Evolutionary conservation across 2,113 vertebrate genomes (phyloP).

Genomic region (Mungos mungo): DNA sequence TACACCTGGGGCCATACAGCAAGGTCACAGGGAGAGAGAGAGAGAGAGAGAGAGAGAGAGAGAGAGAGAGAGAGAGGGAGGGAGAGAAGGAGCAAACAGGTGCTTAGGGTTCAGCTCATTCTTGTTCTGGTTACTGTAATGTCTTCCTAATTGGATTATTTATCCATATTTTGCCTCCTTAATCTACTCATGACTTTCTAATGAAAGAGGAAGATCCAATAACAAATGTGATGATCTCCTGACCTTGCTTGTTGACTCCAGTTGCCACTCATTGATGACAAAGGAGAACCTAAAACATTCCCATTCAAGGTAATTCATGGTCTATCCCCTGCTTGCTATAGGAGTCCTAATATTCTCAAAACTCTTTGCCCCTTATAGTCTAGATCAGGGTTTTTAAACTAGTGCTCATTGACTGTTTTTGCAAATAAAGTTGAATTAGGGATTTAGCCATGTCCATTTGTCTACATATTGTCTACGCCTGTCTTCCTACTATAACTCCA

Average conservation of each 20-base stretch:
- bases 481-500: neutral
- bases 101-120: neutral
- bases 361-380: fast-evolving
- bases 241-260: neutral
- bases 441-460: neutral
- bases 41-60: neutral
- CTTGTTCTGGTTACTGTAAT: neutral
- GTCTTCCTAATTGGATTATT: neutral
- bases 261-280: neutral
- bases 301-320: neutral
- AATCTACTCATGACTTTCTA: neutral
- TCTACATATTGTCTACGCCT: neutral
- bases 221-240: neutral
- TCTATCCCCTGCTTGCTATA: neutral
- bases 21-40: neutral
- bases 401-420: neutral
- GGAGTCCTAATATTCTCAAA: neutral
- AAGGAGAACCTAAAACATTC: neutral
- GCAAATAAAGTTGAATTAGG: neutral
- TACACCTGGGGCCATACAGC: neutral
- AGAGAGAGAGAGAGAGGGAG: neutral
- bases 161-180: neutral
- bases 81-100: too few species aligned
- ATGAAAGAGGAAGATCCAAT: neutral
- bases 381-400: neutral